Percentiles rank a stretch among this genome's conserved stretches.
Conservation (phyloP, 53 echinoderm and acorn worm species). For the Apostichopus leukothele region DNA sequence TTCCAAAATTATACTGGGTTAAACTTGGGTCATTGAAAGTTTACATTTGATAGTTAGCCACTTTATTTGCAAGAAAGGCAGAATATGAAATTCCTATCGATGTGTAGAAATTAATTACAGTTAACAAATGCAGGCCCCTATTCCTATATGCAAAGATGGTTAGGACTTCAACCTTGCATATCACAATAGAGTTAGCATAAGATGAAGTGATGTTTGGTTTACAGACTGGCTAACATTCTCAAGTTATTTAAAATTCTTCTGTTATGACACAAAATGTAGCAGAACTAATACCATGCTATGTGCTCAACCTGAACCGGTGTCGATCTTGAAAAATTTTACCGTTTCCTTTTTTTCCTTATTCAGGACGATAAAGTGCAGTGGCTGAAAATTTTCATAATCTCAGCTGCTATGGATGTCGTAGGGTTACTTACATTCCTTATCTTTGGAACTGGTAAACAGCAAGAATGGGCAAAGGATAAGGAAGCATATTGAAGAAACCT, state of each 20-base stretch:
- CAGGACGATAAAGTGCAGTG: conserved; percentile 63
- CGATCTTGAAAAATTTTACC: neutral
- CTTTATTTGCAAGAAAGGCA: too few relatives aligned
- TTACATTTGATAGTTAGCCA: too few relatives aligned
- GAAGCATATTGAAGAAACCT: neutral
- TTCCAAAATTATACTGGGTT: too few relatives aligned
- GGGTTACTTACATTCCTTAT: conserved; percentile 57
- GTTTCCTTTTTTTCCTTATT: neutral
- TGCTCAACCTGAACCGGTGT: neutral
- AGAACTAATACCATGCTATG: neutral
- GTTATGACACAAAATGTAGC: too few relatives aligned
- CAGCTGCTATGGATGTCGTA: conserved; percentile 56
- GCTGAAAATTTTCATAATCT: conserved; percentile 72
- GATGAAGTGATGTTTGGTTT: neutral
- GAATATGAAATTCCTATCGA: too few relatives aligned
- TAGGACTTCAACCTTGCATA: neutral
- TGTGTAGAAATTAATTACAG: too few relatives aligned
- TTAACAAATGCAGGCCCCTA: too few relatives aligned
- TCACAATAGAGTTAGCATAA: neutral
- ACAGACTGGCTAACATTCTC: neutral
- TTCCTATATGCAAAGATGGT: too few relatives aligned
- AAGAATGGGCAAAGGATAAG: conserved; percentile 61
- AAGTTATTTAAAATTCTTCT: too few relatives aligned
- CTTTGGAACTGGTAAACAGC: conserved; percentile 61
- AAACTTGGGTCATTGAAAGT: too few relatives aligned